Conservation (phyloP, 2,113 vertebrate species). For the Gambusia affinis region DNA sequence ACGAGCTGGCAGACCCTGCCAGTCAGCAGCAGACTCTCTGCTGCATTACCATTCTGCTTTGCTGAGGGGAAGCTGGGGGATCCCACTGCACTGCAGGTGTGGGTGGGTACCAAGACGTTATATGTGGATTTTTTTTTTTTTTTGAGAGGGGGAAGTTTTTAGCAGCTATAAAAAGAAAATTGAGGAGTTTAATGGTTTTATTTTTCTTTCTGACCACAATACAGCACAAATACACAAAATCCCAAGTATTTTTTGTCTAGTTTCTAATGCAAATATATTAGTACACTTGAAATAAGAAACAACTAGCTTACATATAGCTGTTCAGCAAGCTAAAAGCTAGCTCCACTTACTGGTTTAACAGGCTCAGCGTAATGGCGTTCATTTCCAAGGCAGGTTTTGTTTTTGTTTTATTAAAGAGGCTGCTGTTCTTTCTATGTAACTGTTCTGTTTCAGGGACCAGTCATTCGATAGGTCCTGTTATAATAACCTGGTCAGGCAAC, state of each 20-base stretch:
- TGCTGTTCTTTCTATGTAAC: background rate
- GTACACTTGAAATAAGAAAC: too few relatives aligned
- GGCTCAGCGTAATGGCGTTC: background rate
- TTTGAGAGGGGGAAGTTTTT: too few relatives aligned
- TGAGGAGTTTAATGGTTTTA: too few relatives aligned
- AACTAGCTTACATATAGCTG: too few relatives aligned
- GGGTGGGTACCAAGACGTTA: too few relatives aligned
- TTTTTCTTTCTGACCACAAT: too few relatives aligned
- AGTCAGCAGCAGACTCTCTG: slow-evolving; percentile 17
- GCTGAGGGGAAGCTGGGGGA: slow-evolving; percentile 8
- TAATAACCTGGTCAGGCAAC: background rate
- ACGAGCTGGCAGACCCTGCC: slow-evolving; percentile 34
- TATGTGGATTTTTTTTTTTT: too few relatives aligned
- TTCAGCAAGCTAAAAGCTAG: background rate
- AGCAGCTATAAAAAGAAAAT: too few relatives aligned
- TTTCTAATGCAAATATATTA: too few relatives aligned
- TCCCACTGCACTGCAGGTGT: slow-evolving; percentile 41
- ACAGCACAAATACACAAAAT: too few relatives aligned
- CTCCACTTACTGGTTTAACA: background rate
- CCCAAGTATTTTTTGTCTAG: too few relatives aligned
- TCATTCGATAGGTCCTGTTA: background rate
- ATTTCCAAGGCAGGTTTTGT: background rate
- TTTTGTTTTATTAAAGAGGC: background rate
- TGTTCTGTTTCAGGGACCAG: background rate
- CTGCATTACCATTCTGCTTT: slow-evolving; percentile 41